These are phyloP conservation scores for Saccostrea echinata DNA, from an alignment of 1,140 invertebrate species.

Conservation along the genomic window DNA sequence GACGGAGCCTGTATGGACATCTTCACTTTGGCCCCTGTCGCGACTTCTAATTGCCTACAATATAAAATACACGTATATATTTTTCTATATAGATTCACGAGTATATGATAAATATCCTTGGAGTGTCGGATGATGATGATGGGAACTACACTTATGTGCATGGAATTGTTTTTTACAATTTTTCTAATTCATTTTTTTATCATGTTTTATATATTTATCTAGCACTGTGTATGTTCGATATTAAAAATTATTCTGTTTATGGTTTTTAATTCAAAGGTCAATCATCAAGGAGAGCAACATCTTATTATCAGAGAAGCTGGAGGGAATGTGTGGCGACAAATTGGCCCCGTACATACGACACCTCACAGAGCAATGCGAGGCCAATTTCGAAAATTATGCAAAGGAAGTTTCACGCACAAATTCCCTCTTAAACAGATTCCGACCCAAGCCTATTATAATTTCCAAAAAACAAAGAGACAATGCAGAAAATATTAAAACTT, in stretches of 20 bases:
- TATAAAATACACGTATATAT: neutral
- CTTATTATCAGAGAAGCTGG: neutral
- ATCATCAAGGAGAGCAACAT: neutral
- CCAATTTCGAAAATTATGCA: neutral
- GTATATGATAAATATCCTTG: too few relatives aligned
- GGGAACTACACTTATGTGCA: too few relatives aligned
- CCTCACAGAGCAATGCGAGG: neutral
- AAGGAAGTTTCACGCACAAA: neutral
- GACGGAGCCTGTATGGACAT: neutral
- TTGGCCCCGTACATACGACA: neutral
- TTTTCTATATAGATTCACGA: too few relatives aligned
- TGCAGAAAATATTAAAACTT: too few relatives aligned
- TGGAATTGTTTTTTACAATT: too few relatives aligned
- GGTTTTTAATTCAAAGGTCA: neutral
- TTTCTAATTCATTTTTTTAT: neutral
- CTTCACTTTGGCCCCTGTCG: neutral
- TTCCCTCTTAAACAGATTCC: too few relatives aligned
- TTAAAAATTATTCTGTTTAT: neutral
- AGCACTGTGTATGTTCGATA: neutral
- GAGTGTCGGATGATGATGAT: too few relatives aligned
- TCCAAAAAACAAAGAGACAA: too few relatives aligned
- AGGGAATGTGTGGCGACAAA: neutral
- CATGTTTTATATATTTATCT: neutral
- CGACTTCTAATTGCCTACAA: neutral
- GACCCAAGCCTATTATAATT: too few relatives aligned